phyloP scores from a whole-genome alignment of 1,140 invertebrate genomes.

The Bilobella aurantiaca region DNA sequence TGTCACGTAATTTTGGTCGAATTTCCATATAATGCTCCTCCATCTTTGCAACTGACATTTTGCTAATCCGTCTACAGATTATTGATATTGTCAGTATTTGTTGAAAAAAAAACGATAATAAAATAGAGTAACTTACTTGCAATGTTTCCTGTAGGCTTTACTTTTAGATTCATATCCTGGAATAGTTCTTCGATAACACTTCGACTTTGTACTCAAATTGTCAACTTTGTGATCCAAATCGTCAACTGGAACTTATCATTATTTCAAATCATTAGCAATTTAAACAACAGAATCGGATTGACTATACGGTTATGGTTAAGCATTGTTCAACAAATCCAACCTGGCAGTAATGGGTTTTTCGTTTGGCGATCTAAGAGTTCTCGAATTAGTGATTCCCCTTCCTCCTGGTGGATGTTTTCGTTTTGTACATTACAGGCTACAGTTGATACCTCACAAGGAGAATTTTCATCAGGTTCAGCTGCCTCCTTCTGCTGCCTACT shows the following conservation, averaged over 20 bases:
- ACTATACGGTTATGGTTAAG: too few species aligned
- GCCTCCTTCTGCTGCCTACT: neutral
- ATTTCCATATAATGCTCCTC: constrained; percentile 16
- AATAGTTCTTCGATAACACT: constrained; percentile 16
- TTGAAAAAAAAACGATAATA: too few species aligned
- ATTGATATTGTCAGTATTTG: too few species aligned
- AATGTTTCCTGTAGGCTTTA: constrained; percentile 20
- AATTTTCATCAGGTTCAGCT: neutral
- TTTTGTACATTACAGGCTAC: neutral
- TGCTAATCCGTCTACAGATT: neutral
- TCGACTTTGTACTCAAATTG: constrained; percentile 19
- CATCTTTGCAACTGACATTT: neutral
- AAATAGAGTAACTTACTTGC: constrained; percentile 16
- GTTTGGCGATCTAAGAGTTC: constrained; percentile 11
- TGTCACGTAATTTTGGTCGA: constrained; percentile 9
- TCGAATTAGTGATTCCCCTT: constrained; percentile 8
- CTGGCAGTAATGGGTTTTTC: too few species aligned
- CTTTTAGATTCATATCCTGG: constrained; percentile 24
- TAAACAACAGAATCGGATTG: too few species aligned
- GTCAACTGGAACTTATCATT: constrained; percentile 12
- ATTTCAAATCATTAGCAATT: neutral
- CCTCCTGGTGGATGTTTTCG: neutral
- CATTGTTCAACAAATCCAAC: too few species aligned
- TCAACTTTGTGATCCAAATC: constrained; percentile 25
- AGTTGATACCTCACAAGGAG: neutral